These are phyloP conservation scores for Andrena haemorrhoa DNA, from an alignment of 2,888 invertebrate species.

Conservation along the genomic window DNA sequence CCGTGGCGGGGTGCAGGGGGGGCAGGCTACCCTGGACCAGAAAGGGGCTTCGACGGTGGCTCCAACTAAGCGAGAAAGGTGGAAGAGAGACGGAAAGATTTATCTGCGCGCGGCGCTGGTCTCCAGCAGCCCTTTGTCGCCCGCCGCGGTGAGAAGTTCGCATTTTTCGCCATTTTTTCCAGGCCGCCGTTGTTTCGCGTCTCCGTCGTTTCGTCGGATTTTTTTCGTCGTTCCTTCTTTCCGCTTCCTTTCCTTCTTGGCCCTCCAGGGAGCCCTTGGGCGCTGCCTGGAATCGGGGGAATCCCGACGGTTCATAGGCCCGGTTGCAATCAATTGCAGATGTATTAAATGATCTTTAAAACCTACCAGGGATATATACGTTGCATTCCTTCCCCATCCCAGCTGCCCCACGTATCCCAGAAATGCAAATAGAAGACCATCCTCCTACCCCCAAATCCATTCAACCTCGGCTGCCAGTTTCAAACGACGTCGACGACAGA, in stretches of 20 bases:
- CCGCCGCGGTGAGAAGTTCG: conserved; percentile 83
- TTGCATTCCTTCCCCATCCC: background rate
- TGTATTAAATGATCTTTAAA: background rate
- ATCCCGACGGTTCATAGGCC: background rate
- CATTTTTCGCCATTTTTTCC: conserved; percentile 83
- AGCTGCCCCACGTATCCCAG: background rate
- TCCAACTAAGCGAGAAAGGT: conserved; percentile 49
- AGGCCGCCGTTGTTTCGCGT: conserved; percentile 36
- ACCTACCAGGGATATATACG: background rate
- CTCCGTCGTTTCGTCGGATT: conserved; percentile 35
- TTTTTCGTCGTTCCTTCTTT: conserved; percentile 24
- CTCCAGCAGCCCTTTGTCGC: conserved; percentile 81
- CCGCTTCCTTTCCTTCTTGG: background rate
- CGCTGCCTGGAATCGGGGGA: conserved; percentile 7
- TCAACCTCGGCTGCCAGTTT: conserved; percentile 9
- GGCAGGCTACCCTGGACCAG: conserved; percentile 54
- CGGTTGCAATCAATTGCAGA: background rate
- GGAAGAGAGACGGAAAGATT: conserved; percentile 74
- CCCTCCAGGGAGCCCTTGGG: background rate
- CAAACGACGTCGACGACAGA: conserved; percentile 40
- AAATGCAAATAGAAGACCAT: background rate
- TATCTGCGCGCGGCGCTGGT: conserved; percentile 75
- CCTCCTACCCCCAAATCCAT: background rate
- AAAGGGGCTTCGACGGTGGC: conserved; percentile 54
- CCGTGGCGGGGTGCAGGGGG: conserved; percentile 43